A percentile compares a stretch with the other conserved stretches of the same genome.
phyloP scores from a whole-genome alignment of 2,888 invertebrate genomes.

The Apoda limacodes region DNA sequence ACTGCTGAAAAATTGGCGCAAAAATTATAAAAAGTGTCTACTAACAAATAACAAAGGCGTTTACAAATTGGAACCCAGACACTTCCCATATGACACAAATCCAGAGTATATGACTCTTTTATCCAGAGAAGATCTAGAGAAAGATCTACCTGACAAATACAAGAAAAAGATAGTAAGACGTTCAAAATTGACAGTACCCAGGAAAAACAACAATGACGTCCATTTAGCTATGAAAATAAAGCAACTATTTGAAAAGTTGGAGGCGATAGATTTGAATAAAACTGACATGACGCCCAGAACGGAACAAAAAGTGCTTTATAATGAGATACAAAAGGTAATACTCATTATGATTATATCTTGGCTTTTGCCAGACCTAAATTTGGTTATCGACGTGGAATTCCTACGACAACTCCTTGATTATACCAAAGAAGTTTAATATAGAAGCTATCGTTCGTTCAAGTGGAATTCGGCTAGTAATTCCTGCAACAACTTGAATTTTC shows the following conservation, averaged over 20 bases:
- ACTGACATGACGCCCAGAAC: constrained; percentile 57
- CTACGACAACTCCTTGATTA: no score
- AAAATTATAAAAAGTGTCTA: constrained; percentile 38
- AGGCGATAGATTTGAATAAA: constrained; percentile 48
- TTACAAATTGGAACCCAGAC: constrained; percentile 31
- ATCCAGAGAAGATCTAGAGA: constrained; percentile 55
- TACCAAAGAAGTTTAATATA: no score
- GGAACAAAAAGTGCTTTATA: constrained; percentile 62
- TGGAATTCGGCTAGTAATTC: no score
- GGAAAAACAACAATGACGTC: constrained; percentile 41
- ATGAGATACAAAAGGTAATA: constrained; percentile 71
- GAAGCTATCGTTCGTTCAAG: no score
- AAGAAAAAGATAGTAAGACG: constrained; percentile 34
- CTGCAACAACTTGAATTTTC: no score
- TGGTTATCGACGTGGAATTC: no score
- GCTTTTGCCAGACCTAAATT: no score
- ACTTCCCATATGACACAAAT: constrained; percentile 67
- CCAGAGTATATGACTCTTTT: constrained; percentile 65
- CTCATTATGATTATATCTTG: no score
- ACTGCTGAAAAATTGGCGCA: constrained; percentile 66
- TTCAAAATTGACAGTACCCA: constrained; percentile 39
- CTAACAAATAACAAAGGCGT: constrained; percentile 21
- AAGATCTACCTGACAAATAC: constrained; percentile 58
- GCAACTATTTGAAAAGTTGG: constrained; percentile 51
- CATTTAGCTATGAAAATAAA: constrained; percentile 56